phyloP scores from a whole-genome alignment of 2,113 vertebrate species.

The Echinops telfairi region DNA sequence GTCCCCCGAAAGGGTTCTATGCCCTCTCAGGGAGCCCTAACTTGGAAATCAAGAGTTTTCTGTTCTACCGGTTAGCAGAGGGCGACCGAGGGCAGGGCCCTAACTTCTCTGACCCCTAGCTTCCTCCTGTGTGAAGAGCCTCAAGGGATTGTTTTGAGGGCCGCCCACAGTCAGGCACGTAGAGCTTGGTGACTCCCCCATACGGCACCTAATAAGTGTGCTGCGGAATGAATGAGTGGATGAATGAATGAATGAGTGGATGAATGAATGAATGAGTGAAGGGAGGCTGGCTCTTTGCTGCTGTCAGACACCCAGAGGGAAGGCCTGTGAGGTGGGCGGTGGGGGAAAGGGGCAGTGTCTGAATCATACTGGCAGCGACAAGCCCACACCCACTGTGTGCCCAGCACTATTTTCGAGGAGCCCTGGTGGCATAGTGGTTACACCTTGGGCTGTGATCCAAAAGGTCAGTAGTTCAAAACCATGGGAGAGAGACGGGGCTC shows the following conservation, averaged over 20 bases:
- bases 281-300: not conserved
- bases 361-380: not conserved
- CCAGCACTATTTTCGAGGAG: too few relatives aligned
- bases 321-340: not conserved
- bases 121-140: not conserved
- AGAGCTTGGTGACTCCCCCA: not conserved
- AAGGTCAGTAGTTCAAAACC: too few relatives aligned
- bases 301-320: not conserved
- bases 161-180: not conserved
- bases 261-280: too few relatives aligned
- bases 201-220: not conserved
- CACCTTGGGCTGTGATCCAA: too few relatives aligned
- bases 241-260: not conserved
- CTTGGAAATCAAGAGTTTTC: not conserved
- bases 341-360: too few relatives aligned
- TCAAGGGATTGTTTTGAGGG: not conserved
- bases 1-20: not conserved
- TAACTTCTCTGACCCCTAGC: not conserved
- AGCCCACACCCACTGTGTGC: not conserved
- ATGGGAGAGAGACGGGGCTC: too few relatives aligned
- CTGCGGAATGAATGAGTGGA: not conserved
- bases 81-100: not conserved
- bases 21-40: not conserved
- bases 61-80: not conserved
- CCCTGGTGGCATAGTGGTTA: too few relatives aligned